Evolutionary conservation across 2,888 invertebrate species (phyloP), one percentile per base, ranked within the genome.

Genomic region (Lymantria dispar): DNA sequence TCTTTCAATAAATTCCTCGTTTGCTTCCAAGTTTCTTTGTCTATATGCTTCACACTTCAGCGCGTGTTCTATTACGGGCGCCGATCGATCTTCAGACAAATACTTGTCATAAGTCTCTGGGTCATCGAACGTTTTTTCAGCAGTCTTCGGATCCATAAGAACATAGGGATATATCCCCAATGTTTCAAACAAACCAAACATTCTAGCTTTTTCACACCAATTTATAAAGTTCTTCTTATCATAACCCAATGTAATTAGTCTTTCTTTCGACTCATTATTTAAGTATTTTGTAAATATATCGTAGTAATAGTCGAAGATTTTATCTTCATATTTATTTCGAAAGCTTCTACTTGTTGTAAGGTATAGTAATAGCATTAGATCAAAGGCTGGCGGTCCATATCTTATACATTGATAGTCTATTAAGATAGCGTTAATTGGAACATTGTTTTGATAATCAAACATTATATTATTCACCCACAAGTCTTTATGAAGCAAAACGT

Each of bases 381-480:
- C 90, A 50, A 88, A 85, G 0, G 85, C 76, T 0, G 89, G 89
- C 0, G 88, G 87, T 0, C 73, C 82, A 57, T 83, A 87, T 0
- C 87, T 70, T 3, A 82, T 50, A 52, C 85, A 80, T 52, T 90
- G 89, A 60, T 74, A 90, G 59, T 90, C 89, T 1, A 90, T 66
- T 0, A 90, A 54, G 1, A 89, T 30, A 0, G 83, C 80, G 36
- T 77, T 78, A 0, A 43, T 62, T 0, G 86, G 87, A 0, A 53
- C 58, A 0, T 68, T 71, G 8, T 68, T 60, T 0, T 75, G 68
- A 46, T 87, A 83, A 48, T 76, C 78, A 45, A 85, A 90, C 74
- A 90, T 74, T 1, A 90, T 78, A 49, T 90, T 90, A 48, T 87
- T 87, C 0, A 70, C 64, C 90, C 90, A 90, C 29, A 89, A 50